A percentile compares a stretch with the other conserved stretches of the same genome.
These are phyloP conservation scores for Serrognathus titanus DNA, from an alignment of 2,888 invertebrate genomes.

Conservation along the genomic window DNA sequence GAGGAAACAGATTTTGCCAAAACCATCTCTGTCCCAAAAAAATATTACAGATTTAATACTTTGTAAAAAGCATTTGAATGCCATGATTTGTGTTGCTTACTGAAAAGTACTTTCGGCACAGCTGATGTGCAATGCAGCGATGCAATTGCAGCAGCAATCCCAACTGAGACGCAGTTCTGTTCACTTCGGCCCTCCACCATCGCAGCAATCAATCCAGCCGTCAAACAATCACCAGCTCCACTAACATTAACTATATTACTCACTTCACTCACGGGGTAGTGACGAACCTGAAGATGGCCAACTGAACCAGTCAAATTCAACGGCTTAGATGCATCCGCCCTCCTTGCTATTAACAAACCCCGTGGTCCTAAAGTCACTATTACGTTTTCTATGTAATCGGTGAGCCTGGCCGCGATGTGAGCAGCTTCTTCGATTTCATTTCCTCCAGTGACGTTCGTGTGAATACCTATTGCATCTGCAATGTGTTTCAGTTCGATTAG, in stretches of 20 bases:
- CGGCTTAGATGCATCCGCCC: conserved; percentile 32
- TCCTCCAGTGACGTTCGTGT: conserved; percentile 13
- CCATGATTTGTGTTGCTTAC: conserved; percentile 16
- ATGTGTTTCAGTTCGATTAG: conserved; percentile 70
- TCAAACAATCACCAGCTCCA: conserved; percentile 80
- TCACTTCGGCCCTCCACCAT: conserved; percentile 56
- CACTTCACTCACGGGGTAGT: conserved; percentile 49
- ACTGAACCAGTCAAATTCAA: conserved; percentile 27
- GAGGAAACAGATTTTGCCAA: no score
- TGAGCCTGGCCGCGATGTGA: conserved; percentile 43
- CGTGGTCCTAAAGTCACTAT: conserved; percentile 61
- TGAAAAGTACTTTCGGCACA: conserved; percentile 53
- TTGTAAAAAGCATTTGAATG: background rate
- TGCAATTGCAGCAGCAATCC: conserved; percentile 59
- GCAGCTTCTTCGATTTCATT: conserved; percentile 42
- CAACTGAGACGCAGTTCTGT: conserved; percentile 58
- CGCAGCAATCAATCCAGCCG: conserved; percentile 66
- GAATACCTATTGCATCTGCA: conserved; percentile 52
- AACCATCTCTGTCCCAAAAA: no score
- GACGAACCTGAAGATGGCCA: conserved; percentile 32
- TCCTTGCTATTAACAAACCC: conserved; percentile 56
- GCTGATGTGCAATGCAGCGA: conserved; percentile 59
- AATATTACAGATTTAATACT: background rate
- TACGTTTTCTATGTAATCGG: conserved; percentile 54
- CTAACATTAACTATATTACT: conserved; percentile 65